These are phyloP conservation scores for Bathynomus jamesi DNA, from an alignment of 1,140 invertebrate species.

Conservation along the genomic window DNA sequence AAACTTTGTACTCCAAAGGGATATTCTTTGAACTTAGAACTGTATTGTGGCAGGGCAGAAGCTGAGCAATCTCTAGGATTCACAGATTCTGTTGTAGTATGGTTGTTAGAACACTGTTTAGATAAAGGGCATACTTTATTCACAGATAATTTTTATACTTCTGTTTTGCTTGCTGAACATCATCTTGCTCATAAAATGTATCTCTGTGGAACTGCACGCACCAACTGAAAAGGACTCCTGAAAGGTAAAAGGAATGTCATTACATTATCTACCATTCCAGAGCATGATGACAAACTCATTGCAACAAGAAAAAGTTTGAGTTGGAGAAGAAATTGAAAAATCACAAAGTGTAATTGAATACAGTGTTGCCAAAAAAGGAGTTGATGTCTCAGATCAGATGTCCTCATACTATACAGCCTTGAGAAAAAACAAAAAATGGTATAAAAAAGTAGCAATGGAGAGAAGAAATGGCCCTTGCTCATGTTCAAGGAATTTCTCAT, in stretches of 20 bases:
- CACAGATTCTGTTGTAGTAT: constrained; percentile 4
- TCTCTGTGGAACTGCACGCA: constrained; percentile 8
- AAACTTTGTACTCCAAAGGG: no score
- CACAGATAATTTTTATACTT: no score
- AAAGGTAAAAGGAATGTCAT: no score
- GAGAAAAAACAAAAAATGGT: constrained; percentile 6
- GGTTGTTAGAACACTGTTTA: background rate
- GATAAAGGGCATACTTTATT: no score
- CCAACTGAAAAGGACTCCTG: constrained; percentile 3
- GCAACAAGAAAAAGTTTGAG: background rate
- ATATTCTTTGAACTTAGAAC: no score
- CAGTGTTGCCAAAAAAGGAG: constrained; percentile 5
- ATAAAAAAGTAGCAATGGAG: constrained; percentile 2
- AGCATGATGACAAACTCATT: no score
- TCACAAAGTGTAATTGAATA: constrained; percentile 5
- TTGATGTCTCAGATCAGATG: no score
- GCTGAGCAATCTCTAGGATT: no score
- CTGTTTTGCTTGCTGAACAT: constrained; percentile 3
- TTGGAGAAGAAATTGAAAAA: constrained; percentile 1
- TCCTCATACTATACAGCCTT: constrained; percentile 10
- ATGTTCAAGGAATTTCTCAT: background rate
- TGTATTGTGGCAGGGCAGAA: no score
- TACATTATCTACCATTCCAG: no score
- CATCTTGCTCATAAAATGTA: constrained; percentile 5
- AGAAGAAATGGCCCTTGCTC: constrained; percentile 6